Evolutionary conservation across 2,113 vertebrate species (phyloP).

Genomic region (Lasiurus borealis): DNA sequence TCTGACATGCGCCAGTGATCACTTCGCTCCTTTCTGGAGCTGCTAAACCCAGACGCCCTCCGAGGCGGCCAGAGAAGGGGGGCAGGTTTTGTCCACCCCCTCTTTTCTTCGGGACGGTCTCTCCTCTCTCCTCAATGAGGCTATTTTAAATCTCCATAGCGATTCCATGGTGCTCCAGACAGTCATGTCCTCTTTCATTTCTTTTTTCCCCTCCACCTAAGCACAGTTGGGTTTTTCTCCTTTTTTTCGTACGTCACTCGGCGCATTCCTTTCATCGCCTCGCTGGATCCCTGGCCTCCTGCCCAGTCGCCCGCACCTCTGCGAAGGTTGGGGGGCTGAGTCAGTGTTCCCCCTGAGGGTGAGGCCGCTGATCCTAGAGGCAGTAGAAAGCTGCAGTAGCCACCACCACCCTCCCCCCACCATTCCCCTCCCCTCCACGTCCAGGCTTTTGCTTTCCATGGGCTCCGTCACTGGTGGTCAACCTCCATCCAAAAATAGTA

Average conservation of each 20-base stretch:
- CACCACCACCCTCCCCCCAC: too few relatives aligned
- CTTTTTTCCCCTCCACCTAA: background rate
- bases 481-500: background rate
- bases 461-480: background rate
- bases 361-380: constrained; percentile 20
- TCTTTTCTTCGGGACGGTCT: background rate
- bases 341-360: background rate
- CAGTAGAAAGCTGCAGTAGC: background rate
- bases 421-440: too few relatives aligned
- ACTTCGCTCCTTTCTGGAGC: constrained; percentile 61
- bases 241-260: constrained; percentile 65
- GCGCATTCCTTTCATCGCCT: constrained; percentile 62
- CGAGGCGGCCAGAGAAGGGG: background rate
- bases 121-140: background rate
- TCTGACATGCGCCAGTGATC: constrained; percentile 37
- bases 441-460: background rate
- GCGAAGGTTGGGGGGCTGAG: background rate
- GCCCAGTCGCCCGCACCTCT: constrained; percentile 31
- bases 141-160: constrained; percentile 55
- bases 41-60: constrained; percentile 57
- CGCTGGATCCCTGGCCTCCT: constrained; percentile 60
- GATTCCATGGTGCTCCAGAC: constrained; percentile 54
- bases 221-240: constrained; percentile 53
- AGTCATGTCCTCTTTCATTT: constrained; percentile 41
- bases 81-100: background rate